A percentile compares a stretch with the other conserved stretches of the same genome.
phyloP scores from a whole-genome alignment of 2,797 vertebrate species.

The Menidia menidia region DNA sequence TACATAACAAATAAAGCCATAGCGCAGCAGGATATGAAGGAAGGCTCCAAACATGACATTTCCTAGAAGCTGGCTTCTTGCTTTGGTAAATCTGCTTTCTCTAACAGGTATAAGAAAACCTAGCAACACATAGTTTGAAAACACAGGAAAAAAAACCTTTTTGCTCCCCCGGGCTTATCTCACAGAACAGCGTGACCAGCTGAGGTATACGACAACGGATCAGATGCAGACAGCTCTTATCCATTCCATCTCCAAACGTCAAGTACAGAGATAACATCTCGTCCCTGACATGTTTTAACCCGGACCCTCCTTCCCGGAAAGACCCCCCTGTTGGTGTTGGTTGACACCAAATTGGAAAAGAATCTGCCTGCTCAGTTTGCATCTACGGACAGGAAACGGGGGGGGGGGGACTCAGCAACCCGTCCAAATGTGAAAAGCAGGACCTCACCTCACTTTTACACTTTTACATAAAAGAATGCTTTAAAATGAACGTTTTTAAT shows the following conservation, averaged over 20 bases:
- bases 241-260: constrained; percentile 9
- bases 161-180: constrained; percentile 31
- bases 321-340: neutral
- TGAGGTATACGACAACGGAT: constrained; percentile 6
- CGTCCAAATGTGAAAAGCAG: neutral
- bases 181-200: constrained; percentile 37
- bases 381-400: neutral
- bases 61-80: constrained; percentile 11
- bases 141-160: constrained; percentile 29
- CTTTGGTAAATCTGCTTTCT: constrained; percentile 48
- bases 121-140: constrained; percentile 32
- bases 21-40: constrained; percentile 21
- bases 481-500: neutral
- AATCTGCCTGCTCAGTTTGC: neutral
- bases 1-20: constrained; percentile 32
- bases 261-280: neutral
- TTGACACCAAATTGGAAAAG: neutral
- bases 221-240: constrained; percentile 1
- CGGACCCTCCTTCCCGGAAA: constrained; percentile 1
- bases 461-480: neutral
- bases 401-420: neutral
- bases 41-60: constrained; percentile 10
- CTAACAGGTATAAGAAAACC: constrained; percentile 2
- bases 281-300: constrained; percentile 11
- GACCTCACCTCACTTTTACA: neutral